These are phyloP conservation scores for Andricus grossulariae DNA, from an alignment of 1,140 invertebrate species.

Conservation along the genomic window DNA sequence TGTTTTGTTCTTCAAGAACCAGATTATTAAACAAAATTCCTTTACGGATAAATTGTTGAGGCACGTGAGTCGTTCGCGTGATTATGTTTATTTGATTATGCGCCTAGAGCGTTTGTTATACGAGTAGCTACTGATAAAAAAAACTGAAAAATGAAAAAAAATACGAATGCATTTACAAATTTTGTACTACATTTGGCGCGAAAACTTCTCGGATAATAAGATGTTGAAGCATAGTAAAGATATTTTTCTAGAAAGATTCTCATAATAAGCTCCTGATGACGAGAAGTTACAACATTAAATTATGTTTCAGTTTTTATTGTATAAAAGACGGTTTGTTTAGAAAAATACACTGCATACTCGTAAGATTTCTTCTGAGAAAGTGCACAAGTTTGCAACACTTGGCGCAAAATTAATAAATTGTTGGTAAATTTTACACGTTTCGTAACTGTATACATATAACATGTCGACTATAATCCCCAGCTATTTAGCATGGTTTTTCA, in stretches of 20 bases:
- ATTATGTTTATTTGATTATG: conserved; percentile 13
- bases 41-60: conserved; percentile 30
- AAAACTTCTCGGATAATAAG: conserved; percentile 46
- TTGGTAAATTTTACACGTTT: conserved; percentile 44
- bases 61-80: conserved; percentile 16
- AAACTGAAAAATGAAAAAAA: conserved; percentile 47
- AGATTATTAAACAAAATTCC: conserved; percentile 33
- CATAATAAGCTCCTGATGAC: background rate
- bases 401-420: background rate
- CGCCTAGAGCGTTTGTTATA: conserved; percentile 2
- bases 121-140: conserved; percentile 35
- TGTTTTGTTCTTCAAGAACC: conserved; percentile 33
- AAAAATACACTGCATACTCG: background rate
- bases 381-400: background rate
- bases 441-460: conserved; percentile 42
- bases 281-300: conserved; percentile 24
- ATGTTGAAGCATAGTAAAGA: conserved; percentile 52
- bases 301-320: conserved; percentile 30
- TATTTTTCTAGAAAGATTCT: conserved; percentile 57
- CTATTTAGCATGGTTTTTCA: conserved; percentile 42
- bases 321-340: background rate
- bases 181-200: conserved; percentile 38
- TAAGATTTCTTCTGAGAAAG: conserved; percentile 6
- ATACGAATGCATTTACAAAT: conserved; percentile 49
- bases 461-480: conserved; percentile 45